Evolutionary conservation across 35 echinoderm and acorn worm species (phyloP).

Genomic region (Apostichopus californicus): DNA sequence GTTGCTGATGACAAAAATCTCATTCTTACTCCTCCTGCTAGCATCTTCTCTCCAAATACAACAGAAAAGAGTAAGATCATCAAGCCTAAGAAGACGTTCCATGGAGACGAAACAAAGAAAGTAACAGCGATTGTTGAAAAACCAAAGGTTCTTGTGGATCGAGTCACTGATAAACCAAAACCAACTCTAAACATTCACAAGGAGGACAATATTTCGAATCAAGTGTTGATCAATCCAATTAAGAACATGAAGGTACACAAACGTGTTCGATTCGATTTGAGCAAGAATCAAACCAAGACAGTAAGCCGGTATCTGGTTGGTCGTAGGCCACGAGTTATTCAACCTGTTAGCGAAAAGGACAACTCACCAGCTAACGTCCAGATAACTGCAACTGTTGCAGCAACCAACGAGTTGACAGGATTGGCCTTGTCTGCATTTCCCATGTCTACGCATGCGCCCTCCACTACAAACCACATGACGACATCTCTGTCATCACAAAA

Average conservation of each 20-base stretch:
- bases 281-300: background rate
- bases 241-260: background rate
- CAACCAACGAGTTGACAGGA: background rate
- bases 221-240: background rate
- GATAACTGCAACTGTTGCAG: background rate
- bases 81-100: background rate
- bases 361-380: background rate
- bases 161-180: background rate
- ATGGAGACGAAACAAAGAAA: too few species aligned
- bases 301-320: background rate
- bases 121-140: too few species aligned
- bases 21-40: background rate
- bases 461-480: background rate
- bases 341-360: background rate
- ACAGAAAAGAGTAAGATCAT: background rate
- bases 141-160: too few species aligned
- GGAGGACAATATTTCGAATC: background rate
- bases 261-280: slow-evolving; percentile 1
- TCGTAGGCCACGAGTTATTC: background rate
- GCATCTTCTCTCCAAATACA: background rate
- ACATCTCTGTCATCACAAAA: background rate
- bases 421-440: background rate
- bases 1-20: background rate
- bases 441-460: background rate
- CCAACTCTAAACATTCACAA: background rate